phyloP scores from a whole-genome alignment of 2,888 invertebrate genomes.

The Biston stratarius region DNA sequence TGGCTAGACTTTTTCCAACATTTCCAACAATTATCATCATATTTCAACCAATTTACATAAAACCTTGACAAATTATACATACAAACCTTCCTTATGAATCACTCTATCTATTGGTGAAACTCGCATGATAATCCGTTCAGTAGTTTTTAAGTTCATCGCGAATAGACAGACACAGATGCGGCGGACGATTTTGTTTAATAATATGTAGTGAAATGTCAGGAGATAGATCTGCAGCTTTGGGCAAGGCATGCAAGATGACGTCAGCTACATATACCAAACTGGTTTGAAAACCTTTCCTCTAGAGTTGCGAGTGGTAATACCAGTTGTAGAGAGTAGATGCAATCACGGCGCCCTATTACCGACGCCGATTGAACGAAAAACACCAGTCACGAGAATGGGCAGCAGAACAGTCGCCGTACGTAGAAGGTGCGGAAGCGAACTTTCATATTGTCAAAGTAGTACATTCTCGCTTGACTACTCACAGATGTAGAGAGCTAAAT shows the following conservation, averaged over 20 bases:
- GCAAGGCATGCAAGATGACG: constrained; percentile 58
- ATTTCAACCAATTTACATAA: too few relatives aligned
- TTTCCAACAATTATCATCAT: too few relatives aligned
- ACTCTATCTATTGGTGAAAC: too few relatives aligned
- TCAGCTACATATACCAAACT: constrained; percentile 63
- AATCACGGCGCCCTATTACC: constrained; percentile 53
- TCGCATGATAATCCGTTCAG: too few relatives aligned
- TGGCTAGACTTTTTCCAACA: too few relatives aligned
- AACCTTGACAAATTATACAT: too few relatives aligned
- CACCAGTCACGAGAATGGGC: constrained; percentile 28
- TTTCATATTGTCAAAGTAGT: constrained; percentile 48
- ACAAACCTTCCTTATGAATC: too few relatives aligned
- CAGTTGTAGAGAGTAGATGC: constrained; percentile 58
- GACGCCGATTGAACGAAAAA: constrained; percentile 48
- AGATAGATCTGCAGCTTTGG: constrained; percentile 52
- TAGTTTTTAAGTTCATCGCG: too few relatives aligned
- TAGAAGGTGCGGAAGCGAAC: constrained; percentile 52
- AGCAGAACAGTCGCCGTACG: constrained; percentile 44
- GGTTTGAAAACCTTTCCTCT: constrained; percentile 66
- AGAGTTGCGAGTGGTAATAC: constrained; percentile 64
- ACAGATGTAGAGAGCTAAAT: constrained; percentile 51
- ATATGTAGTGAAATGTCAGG: constrained; percentile 25
- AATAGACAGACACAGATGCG: too few relatives aligned
- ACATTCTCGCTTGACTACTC: constrained; percentile 37
- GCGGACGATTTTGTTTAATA: too few relatives aligned